Percentiles rank a stretch among this genome's conserved stretches.
Conservation (phyloP, 2,797 vertebrate genomes). For the Borostomias antarcticus region DNA sequence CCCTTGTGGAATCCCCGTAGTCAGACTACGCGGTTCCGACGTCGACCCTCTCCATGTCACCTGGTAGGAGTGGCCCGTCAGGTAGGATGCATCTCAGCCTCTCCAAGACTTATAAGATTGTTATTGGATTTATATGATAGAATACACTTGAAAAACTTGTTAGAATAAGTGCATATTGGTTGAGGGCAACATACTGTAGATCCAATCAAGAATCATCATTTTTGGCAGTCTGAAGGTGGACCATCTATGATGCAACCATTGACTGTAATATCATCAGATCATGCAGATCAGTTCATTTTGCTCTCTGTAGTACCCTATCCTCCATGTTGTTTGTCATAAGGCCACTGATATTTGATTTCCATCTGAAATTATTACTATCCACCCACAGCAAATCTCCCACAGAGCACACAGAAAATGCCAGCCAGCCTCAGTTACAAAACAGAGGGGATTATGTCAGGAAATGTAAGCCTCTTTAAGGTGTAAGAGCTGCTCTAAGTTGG, state of each 20-base stretch:
- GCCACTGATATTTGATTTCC: constrained; percentile 45
- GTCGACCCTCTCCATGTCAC: no score
- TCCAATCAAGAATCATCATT: no score
- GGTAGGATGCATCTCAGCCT: no score
- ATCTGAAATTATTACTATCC: constrained; percentile 54
- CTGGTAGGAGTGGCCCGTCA: no score
- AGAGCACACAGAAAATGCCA: constrained; percentile 28
- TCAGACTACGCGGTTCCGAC: no score
- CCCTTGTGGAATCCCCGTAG: no score
- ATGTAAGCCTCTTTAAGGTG: constrained; percentile 5
- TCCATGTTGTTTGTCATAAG: constrained; percentile 23
- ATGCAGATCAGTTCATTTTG: constrained; percentile 16
- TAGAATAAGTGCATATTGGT: no score
- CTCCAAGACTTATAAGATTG: no score
- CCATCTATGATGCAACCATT: not conserved
- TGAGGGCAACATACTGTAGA: no score
- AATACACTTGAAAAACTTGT: no score
- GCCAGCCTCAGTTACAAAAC: constrained; percentile 22
- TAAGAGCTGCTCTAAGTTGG: constrained; percentile 20
- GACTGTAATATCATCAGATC: not conserved
- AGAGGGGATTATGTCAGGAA: constrained; percentile 17
- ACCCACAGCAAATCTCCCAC: constrained; percentile 18
- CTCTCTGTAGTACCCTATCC: constrained; percentile 13
- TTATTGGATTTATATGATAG: no score
- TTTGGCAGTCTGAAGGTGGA: not conserved